Evolutionary conservation across 2,888 invertebrate genomes (phyloP).

Genomic region (Tillus elongatus): DNA sequence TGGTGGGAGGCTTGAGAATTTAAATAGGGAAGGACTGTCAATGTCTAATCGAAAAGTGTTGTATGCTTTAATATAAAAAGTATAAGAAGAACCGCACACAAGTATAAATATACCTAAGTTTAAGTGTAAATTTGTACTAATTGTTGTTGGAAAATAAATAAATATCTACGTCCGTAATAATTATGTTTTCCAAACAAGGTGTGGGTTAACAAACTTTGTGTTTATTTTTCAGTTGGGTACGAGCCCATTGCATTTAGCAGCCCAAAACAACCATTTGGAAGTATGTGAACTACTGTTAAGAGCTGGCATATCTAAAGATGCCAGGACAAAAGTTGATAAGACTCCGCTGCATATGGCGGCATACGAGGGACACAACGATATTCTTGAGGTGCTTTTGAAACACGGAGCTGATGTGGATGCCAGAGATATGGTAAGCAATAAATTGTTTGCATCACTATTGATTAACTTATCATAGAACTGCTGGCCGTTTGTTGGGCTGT

Average conservation of each 20-base stretch:
- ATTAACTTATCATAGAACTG: conserved; percentile 5
- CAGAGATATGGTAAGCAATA: conserved; percentile 63
- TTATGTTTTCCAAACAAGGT: too few species aligned
- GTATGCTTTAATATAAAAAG: too few species aligned
- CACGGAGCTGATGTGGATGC: conserved; percentile 66
- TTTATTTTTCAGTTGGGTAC: conserved; percentile 71
- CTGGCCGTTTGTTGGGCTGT: too few species aligned
- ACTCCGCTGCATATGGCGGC: conserved; percentile 87
- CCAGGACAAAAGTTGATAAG: conserved; percentile 84
- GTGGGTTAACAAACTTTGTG: too few species aligned
- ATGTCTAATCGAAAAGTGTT: too few species aligned
- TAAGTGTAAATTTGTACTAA: too few species aligned
- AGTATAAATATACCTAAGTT: too few species aligned
- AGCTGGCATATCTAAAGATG: conserved; percentile 81
- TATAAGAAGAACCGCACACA: too few species aligned
- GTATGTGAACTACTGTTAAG: conserved; percentile 73
- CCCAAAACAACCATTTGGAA: conserved; percentile 67
- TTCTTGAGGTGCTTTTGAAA: conserved; percentile 59
- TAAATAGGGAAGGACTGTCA: too few species aligned
- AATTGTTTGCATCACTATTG: conserved; percentile 4
- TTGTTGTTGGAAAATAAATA: too few species aligned
- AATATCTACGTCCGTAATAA: too few species aligned
- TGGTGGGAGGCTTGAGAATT: too few species aligned
- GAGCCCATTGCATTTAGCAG: conserved; percentile 80
- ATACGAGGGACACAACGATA: conserved; percentile 68